These are phyloP conservation scores for Hippolais icterina DNA, from an alignment of 2,113 vertebrate species.

Conservation along the genomic window DNA sequence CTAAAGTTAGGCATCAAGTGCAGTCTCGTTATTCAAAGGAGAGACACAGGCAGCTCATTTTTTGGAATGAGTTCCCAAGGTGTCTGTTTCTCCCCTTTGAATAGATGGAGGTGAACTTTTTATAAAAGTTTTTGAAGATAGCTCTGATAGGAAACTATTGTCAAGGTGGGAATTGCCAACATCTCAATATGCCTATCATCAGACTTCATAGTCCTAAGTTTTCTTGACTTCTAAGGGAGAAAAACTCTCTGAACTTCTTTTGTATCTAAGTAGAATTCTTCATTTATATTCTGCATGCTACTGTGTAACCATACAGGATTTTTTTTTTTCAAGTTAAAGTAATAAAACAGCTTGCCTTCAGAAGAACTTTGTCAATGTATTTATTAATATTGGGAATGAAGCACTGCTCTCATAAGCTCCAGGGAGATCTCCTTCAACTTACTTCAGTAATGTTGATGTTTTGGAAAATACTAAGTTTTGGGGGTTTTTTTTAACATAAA, in stretches of 20 bases:
- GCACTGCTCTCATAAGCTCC: neutral
- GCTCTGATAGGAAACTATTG: neutral
- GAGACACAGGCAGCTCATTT: rapidly evolving
- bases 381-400: neutral
- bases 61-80: neutral
- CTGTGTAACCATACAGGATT: neutral
- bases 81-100: neutral
- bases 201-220: neutral
- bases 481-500: neutral
- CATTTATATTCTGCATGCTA: neutral
- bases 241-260: neutral
- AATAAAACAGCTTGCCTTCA: neutral
- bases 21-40: neutral
- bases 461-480: neutral
- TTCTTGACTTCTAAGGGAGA: neutral
- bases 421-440: neutral
- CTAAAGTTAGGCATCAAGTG: neutral
- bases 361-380: neutral
- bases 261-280: neutral
- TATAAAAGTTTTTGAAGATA: neutral
- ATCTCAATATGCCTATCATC: neutral
- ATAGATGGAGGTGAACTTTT: neutral
- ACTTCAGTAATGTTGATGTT: neutral
- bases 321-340: neutral
- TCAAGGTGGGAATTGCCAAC: neutral